Evolutionary conservation across 64 coral and sea anemone species (phyloP).

Genomic region (Dendronephthya gigantea): DNA sequence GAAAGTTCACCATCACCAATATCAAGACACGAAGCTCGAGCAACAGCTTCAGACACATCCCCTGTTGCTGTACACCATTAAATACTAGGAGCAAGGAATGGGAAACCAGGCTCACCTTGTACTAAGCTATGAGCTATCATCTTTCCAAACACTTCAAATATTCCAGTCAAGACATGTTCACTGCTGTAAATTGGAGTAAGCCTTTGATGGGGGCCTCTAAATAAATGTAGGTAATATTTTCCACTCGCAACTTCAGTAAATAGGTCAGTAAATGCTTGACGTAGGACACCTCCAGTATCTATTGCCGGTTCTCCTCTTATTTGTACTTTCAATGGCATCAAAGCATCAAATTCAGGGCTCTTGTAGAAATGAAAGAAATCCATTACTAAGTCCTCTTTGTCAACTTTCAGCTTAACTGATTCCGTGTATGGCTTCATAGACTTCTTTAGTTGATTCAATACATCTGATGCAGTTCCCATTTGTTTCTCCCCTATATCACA

Average conservation of each 20-base stretch:
- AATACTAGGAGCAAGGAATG: slow-evolving; percentile 42
- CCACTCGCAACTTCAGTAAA: slow-evolving; percentile 30
- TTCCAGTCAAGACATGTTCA: slow-evolving; percentile 38
- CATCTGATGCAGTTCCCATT: not conserved
- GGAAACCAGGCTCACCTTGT: slow-evolving; percentile 55
- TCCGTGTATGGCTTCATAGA: not conserved
- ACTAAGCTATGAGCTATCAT: slow-evolving; percentile 53
- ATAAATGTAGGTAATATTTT: slow-evolving; percentile 30
- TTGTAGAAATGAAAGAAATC: slow-evolving; percentile 54
- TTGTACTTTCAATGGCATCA: slow-evolving; percentile 30
- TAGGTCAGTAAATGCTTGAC: slow-evolving; percentile 48
- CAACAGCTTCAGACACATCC: slow-evolving; percentile 41
- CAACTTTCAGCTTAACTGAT: slow-evolving; percentile 29
- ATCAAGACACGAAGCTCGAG: slow-evolving; percentile 38
- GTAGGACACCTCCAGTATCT: slow-evolving; percentile 42
- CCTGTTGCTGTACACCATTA: slow-evolving; percentile 57
- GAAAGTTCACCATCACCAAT: slow-evolving; percentile 43
- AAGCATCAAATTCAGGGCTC: slow-evolving; percentile 41
- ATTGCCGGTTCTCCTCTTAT: slow-evolving; percentile 37
- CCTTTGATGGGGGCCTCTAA: slow-evolving; percentile 45
- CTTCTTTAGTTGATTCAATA: not conserved
- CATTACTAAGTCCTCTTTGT: slow-evolving; percentile 48
- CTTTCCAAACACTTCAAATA: slow-evolving; percentile 45
- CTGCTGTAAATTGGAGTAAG: slow-evolving; percentile 53
- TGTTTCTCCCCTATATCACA: not conserved